Evolutionary conservation across 2,888 invertebrate genomes (phyloP), one percentile per base, ranked within the genome.

Genomic region (Trichopoda pennipes): DNA sequence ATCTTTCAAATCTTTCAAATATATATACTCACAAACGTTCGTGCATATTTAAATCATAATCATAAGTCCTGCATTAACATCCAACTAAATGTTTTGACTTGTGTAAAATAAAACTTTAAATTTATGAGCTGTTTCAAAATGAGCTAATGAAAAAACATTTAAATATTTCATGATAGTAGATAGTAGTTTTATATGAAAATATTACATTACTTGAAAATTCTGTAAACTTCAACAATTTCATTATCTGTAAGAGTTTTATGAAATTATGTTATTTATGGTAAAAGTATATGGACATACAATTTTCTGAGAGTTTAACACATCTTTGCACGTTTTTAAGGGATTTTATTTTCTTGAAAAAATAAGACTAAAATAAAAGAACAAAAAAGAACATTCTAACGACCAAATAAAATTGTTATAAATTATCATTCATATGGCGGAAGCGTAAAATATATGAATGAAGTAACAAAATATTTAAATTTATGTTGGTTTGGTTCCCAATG

Each of bases 111-210:
- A 69, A 78, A 75, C 74, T 49, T 38, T 70, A 66, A 68, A 66
- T 74, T 82, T 70, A 66, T 75, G 66, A 55, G 35, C 63, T 64
- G 35, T 49, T 78, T 58, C 35, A 69, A 64, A 42, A 76, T 35
- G 17, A 76, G 68, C 32, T 60, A 76, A 60, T 74, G 23, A 32
- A 80, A 80, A 58, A n/a, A 70, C 58, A 64, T 51, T 44, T 2
- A 28, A 69, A 14, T 64, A n/a, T 2, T 28, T 6, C 28, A 28
- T 28, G 7, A 6, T 28, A 28, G 28, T 6, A 28, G n/a, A n/a
- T 28, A 28, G 8, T 28, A 28, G 4, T 28, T 56, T 49, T 53
- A 61, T 47, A 68, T 58, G 28, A 7, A 66, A 60, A 47, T 51
- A 61, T 60, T 44, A 64, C 32, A 56, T 64, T 53, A 16, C 44